Evolutionary conservation across 2,888 invertebrate genomes (phyloP).

Genomic region (Microplitis manilae): DNA sequence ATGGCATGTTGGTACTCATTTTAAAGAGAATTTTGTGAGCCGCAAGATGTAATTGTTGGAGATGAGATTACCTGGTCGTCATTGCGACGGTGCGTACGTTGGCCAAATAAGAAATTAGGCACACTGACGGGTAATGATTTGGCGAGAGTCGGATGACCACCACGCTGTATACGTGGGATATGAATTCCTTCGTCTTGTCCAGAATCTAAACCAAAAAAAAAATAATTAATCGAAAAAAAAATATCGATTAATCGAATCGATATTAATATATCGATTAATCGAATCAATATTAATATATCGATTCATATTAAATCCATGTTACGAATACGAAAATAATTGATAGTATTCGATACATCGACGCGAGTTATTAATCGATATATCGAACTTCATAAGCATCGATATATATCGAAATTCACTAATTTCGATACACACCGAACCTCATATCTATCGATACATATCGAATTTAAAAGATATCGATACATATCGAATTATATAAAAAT

Average conservation of each 20-base stretch:
- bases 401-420: no score
- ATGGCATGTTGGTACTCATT: no score
- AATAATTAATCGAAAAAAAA: not conserved
- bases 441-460: no score
- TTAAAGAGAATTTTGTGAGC: no score
- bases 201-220: conserved; percentile 63
- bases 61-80: conserved; percentile 74
- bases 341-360: no score
- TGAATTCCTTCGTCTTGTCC: conserved; percentile 78
- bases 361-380: no score
- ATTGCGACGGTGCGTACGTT: conserved; percentile 68
- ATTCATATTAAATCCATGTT: not conserved
- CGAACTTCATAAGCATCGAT: no score
- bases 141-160: conserved; percentile 75
- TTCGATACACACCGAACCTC: no score
- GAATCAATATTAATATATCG: not conserved
- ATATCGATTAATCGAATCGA: not conserved
- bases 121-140: conserved; percentile 87
- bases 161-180: conserved; percentile 72
- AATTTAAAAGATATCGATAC: no score
- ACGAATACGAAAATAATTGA: no score
- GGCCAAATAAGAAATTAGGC: conserved; percentile 75
- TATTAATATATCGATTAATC: not conserved
- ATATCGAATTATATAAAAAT: no score
- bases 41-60: conserved; percentile 36